phyloP scores from a whole-genome alignment of 2,113 vertebrate species.

The Porphyrio hochstetteri region DNA sequence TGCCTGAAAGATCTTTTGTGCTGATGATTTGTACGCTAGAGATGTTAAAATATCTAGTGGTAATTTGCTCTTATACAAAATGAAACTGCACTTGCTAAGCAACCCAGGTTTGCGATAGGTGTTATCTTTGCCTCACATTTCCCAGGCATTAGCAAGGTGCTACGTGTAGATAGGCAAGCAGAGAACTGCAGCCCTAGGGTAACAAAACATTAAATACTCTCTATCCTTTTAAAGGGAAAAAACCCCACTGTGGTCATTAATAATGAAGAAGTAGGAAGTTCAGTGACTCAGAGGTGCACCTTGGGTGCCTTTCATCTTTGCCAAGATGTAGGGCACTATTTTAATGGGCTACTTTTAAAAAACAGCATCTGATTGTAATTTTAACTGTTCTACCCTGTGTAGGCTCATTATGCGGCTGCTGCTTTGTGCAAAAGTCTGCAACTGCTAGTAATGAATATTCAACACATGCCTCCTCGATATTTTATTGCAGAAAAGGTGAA shows the following conservation, averaged over 20 bases:
- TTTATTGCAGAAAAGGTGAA: neutral
- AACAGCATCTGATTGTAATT: neutral
- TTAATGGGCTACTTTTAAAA: conserved; percentile 5
- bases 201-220: neutral
- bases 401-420: neutral
- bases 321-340: neutral
- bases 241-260: neutral
- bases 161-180: neutral
- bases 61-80: neutral
- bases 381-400: neutral
- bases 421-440: conserved; percentile 22
- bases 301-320: neutral
- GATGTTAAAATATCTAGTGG: neutral
- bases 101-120: neutral
- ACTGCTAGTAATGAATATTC: conserved; percentile 15
- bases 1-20: neutral
- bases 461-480: neutral
- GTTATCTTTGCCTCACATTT: conserved; percentile 37
- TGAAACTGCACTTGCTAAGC: neutral
- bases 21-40: neutral
- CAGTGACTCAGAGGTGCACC: neutral
- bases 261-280: neutral
- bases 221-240: neutral
- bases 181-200: neutral
- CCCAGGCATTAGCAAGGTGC: conserved; percentile 17